Evolutionary conservation across 2,113 vertebrate species (phyloP).

Genomic region (Aphyosemion australe): DNA sequence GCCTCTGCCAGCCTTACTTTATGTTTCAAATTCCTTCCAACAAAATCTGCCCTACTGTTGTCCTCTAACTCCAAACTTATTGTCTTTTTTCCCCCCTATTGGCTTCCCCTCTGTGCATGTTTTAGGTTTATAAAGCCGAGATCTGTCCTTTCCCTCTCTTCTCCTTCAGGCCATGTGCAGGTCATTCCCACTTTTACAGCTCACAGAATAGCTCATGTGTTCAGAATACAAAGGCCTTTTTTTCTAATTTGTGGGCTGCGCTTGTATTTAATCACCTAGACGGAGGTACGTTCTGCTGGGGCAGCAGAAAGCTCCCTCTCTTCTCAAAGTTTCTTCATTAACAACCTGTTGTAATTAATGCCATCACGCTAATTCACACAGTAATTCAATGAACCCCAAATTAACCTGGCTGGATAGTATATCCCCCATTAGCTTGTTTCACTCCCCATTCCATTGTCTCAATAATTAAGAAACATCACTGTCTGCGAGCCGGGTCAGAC

Average conservation of each 20-base stretch:
- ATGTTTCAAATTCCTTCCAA: conserved; percentile 27
- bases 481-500: conserved; percentile 62
- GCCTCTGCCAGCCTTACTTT: conserved; percentile 16
- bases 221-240: conserved; percentile 53
- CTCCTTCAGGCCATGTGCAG: conserved; percentile 27
- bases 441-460: conserved; percentile 60
- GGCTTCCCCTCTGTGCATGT: neutral
- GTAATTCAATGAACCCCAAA: conserved; percentile 78
- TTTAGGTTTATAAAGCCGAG: conserved; percentile 25
- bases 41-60: conserved; percentile 48
- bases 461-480: conserved; percentile 77
- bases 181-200: conserved; percentile 44
- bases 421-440: conserved; percentile 69
- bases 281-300: conserved; percentile 51
- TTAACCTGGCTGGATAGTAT: conserved; percentile 73
- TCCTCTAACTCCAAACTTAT: conserved; percentile 27
- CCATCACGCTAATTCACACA: conserved; percentile 62
- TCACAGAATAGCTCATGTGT: conserved; percentile 32
- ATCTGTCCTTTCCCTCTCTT: conserved; percentile 23
- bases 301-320: conserved; percentile 45
- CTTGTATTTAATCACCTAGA: conserved; percentile 68
- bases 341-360: conserved; percentile 62
- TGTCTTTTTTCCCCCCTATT: neutral
- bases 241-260: conserved; percentile 53
- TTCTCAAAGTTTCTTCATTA: conserved; percentile 60